phyloP scores from a whole-genome alignment of 2,888 invertebrate genomes.

The Rhodophaea formosa region DNA sequence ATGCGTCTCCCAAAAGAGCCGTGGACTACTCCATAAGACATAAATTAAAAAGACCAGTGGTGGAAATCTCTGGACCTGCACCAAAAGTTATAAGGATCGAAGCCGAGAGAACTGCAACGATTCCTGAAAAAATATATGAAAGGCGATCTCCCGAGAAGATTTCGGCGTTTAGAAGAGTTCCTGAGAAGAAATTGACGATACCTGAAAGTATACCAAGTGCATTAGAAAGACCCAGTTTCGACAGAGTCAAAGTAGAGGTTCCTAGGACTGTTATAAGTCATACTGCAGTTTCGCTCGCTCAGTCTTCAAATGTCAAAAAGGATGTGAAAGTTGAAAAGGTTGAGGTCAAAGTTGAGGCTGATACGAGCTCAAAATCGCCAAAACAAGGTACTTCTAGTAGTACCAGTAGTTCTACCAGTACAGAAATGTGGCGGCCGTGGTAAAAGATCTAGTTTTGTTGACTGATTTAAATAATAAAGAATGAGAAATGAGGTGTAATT shows the following conservation, averaged over 20 bases:
- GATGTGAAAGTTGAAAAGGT: slow-evolving; percentile 32
- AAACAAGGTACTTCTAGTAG: slow-evolving; percentile 57
- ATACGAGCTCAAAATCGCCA: slow-evolving; percentile 58
- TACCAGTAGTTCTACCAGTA: slow-evolving; percentile 45
- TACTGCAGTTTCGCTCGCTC: slow-evolving; percentile 66
- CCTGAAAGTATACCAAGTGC: slow-evolving; percentile 62
- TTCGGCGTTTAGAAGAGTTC: slow-evolving; percentile 53
- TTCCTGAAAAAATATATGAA: slow-evolving; percentile 33
- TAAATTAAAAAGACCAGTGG: slow-evolving; percentile 62
- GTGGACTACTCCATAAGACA: slow-evolving; percentile 72
- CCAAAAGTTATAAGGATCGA: slow-evolving; percentile 57
- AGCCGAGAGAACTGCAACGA: slow-evolving; percentile 34
- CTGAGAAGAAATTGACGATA: slow-evolving; percentile 46
- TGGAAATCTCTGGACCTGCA: slow-evolving; percentile 51
- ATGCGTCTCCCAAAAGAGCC: slow-evolving; percentile 72
- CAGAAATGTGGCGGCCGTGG: slow-evolving; percentile 76
- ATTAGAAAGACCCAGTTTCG: slow-evolving; percentile 37
- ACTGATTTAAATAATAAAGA: too few species aligned
- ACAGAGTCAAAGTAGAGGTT: slow-evolving; percentile 27
- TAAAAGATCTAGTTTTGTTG: slow-evolving; percentile 30
- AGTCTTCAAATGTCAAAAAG: slow-evolving; percentile 42
- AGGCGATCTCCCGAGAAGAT: slow-evolving; percentile 40
- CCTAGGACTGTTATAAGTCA: slow-evolving; percentile 69
- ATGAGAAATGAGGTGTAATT: too few species aligned
- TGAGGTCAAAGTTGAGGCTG: slow-evolving; percentile 44